phyloP scores from a whole-genome alignment of 2,113 vertebrate genomes.

The Chitala chitala region DNA sequence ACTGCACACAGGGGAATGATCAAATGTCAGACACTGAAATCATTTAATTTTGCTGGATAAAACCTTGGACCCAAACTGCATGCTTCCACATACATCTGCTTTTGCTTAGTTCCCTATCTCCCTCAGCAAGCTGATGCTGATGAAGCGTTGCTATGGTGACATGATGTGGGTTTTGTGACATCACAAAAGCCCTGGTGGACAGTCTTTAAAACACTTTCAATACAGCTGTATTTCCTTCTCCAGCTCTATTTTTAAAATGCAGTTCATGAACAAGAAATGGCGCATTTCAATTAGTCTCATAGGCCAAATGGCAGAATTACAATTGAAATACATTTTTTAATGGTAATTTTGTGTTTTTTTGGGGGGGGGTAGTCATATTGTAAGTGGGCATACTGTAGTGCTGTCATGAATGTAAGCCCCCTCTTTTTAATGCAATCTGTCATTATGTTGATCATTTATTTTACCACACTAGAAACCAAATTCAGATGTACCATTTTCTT shows the following conservation, averaged over 20 bases:
- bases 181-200: constrained; percentile 61
- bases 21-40: background rate
- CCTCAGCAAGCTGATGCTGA: constrained; percentile 61
- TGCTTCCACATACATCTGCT: constrained; percentile 12
- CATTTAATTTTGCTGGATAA: background rate
- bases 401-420: background rate
- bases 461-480: background rate
- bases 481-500: background rate
- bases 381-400: background rate
- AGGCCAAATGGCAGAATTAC: background rate
- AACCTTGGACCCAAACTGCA: background rate
- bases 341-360: background rate
- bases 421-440: background rate
- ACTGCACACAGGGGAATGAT: background rate
- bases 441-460: background rate
- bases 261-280: background rate
- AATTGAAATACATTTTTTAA: background rate
- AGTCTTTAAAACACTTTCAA: constrained; percentile 33
- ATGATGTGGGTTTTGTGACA: constrained; percentile 65
- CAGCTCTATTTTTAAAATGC: constrained; percentile 10
- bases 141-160: constrained; percentile 67
- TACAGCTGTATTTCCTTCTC: background rate
- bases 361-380: too few relatives aligned
- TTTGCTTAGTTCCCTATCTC: constrained; percentile 30
- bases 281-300: background rate